phyloP scores from a whole-genome alignment of 2,888 invertebrate genomes.

The Metacarcinus magister region DNA sequence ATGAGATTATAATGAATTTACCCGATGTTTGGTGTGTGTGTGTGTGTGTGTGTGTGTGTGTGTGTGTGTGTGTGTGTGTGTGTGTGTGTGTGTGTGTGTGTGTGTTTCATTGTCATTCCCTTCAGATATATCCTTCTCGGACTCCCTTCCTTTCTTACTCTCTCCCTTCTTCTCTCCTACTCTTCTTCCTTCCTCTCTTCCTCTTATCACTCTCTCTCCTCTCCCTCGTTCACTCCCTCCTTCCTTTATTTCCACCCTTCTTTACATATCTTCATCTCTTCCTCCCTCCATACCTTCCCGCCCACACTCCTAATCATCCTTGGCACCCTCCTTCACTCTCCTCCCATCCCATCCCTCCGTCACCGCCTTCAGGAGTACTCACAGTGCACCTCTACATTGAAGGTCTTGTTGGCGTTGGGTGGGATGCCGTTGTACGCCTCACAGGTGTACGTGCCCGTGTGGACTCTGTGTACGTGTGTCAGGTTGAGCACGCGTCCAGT shows the following conservation, averaged over 20 bases:
- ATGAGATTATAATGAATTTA: neutral
- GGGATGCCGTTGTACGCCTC: slow-evolving; percentile 82
- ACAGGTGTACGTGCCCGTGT: slow-evolving; percentile 80
- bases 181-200: neutral
- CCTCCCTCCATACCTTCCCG: neutral
- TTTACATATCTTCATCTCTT: neutral
- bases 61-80: too few relatives aligned
- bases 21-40: too few relatives aligned
- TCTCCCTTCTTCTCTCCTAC: neutral
- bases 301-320: neutral
- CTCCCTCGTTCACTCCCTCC: neutral
- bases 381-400: slow-evolving; percentile 82
- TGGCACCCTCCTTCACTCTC: neutral
- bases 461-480: slow-evolving; percentile 78
- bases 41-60: too few relatives aligned
- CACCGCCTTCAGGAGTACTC: slow-evolving; percentile 56
- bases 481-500: slow-evolving; percentile 73
- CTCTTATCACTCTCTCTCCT: neutral
- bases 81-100: too few relatives aligned
- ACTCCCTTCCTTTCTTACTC: neutral
- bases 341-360: neutral
- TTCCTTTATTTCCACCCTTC: neutral
- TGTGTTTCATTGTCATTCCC: too few relatives aligned
- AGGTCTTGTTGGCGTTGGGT: slow-evolving; percentile 80
- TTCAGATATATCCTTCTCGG: neutral